Percentiles rank a stretch among this genome's conserved stretches.
These are phyloP conservation scores for Xylota segnis DNA, from an alignment of 2,888 invertebrate genomes.

Conservation along the genomic window DNA sequence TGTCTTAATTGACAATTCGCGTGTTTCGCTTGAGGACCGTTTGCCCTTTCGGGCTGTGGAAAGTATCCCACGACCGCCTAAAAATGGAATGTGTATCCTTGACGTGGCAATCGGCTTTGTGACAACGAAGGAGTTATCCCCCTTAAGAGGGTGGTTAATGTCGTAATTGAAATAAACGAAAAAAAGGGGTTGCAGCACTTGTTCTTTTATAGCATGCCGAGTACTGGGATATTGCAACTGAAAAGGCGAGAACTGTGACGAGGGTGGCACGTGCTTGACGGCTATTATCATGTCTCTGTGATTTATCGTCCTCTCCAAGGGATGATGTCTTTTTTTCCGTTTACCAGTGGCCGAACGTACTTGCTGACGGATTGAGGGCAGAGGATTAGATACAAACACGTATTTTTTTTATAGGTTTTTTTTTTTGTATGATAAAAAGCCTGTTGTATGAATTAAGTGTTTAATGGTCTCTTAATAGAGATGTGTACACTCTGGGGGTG, in stretches of 20 bases:
- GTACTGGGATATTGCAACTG: slow-evolving; percentile 56
- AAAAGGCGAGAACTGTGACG: slow-evolving; percentile 76
- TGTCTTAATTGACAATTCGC: slow-evolving; percentile 75
- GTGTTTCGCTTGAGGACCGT: slow-evolving; percentile 60
- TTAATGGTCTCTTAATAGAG: slow-evolving; percentile 76
- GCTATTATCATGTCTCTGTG: slow-evolving; percentile 79
- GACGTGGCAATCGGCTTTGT: slow-evolving; percentile 73
- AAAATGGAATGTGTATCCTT: slow-evolving; percentile 63
- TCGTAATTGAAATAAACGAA: slow-evolving; percentile 69
- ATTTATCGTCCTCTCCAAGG: slow-evolving; percentile 77
- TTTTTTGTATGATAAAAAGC: slow-evolving; percentile 55
- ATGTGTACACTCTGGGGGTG: slow-evolving; percentile 50
- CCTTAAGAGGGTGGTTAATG: slow-evolving; percentile 72
- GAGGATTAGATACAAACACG: slow-evolving; percentile 40
- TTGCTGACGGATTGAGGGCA: slow-evolving; percentile 69
- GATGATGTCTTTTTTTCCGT: slow-evolving; percentile 65
- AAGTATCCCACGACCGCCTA: slow-evolving; percentile 63
- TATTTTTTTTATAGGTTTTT: slow-evolving; percentile 14
- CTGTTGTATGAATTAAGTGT: slow-evolving; percentile 73
- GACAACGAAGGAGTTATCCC: slow-evolving; percentile 74
- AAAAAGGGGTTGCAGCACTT: slow-evolving; percentile 75
- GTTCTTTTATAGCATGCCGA: slow-evolving; percentile 67
- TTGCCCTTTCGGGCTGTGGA: slow-evolving; percentile 56
- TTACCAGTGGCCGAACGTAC: slow-evolving; percentile 51
- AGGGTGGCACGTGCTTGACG: slow-evolving; percentile 79